Evolutionary conservation across 1,140 invertebrate species (phyloP).

Genomic region (Drosophila gunungcola): DNA sequence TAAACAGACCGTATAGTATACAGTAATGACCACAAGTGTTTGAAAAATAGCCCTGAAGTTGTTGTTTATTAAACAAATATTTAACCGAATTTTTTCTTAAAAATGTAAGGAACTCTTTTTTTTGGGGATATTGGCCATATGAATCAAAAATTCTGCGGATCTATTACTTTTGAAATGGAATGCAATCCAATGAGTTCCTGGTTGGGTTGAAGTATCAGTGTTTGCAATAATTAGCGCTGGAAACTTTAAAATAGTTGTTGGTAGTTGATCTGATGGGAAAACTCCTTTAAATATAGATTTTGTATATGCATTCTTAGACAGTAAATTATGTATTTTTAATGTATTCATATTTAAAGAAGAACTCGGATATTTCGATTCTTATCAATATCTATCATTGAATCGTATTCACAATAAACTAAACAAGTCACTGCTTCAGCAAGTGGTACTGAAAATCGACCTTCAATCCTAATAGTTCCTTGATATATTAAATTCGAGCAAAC

Average conservation of each 20-base stretch:
- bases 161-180: background rate
- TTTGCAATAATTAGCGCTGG: background rate
- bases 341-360: constrained; percentile 1
- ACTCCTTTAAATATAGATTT: background rate
- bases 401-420: background rate
- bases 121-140: no score
- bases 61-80: background rate
- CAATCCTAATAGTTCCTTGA: background rate
- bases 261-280: background rate
- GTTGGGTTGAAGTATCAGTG: background rate
- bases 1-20: background rate
- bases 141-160: no score
- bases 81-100: background rate
- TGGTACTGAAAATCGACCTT: background rate
- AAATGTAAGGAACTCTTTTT: background rate
- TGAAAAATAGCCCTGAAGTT: background rate
- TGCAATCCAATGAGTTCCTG: background rate
- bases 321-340: background rate
- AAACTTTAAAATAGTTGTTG: background rate
- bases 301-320: background rate
- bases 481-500: background rate
- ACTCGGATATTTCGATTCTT: constrained; percentile 1
- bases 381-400: constrained; percentile 4
- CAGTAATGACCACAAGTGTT: no score
- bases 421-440: background rate